A percentile compares a stretch with the other conserved stretches of the same genome.
Conservation (phyloP, 2,113 vertebrate species). For the Rana temporaria region DNA sequence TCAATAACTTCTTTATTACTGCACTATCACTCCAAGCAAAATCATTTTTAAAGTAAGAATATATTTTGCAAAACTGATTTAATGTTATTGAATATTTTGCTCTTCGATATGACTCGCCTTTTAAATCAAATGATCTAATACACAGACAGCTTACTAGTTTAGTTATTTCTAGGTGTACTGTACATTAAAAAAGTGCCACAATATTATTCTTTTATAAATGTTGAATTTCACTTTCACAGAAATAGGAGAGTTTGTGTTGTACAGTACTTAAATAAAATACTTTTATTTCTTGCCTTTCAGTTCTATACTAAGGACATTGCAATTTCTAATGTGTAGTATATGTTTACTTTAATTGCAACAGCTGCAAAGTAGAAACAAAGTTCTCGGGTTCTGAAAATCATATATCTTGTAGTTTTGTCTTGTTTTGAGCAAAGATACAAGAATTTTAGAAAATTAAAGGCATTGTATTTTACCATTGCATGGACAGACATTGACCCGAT, state of each 20-base stretch:
- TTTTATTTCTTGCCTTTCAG: background rate
- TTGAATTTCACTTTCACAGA: constrained; percentile 9
- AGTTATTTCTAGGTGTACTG: constrained; percentile 39
- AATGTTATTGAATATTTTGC: constrained; percentile 91
- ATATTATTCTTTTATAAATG: constrained; percentile 41
- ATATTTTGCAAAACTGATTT: constrained; percentile 92
- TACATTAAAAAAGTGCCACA: constrained; percentile 5
- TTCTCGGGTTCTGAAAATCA: background rate
- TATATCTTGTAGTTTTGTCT: background rate
- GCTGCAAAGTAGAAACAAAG: constrained; percentile 8
- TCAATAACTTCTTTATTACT: constrained; percentile 99
- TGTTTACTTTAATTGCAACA: constrained; percentile 7
- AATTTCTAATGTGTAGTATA: background rate
- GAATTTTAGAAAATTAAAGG: too few species aligned
- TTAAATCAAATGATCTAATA: constrained; percentile 84
- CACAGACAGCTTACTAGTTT: constrained; percentile 71
- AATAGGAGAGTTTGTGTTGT: constrained; percentile 9
- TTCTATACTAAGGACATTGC: background rate
- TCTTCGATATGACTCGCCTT: constrained; percentile 82
- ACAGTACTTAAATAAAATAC: constrained; percentile 15
- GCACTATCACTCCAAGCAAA: constrained; percentile 92
- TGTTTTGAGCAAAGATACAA: background rate
- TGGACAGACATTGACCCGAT: too few species aligned
- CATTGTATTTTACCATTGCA: too few species aligned
- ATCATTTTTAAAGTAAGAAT: constrained; percentile 98